Evolutionary conservation across 2,888 invertebrate species (phyloP).

Genomic region (Cinara cedri): DNA sequence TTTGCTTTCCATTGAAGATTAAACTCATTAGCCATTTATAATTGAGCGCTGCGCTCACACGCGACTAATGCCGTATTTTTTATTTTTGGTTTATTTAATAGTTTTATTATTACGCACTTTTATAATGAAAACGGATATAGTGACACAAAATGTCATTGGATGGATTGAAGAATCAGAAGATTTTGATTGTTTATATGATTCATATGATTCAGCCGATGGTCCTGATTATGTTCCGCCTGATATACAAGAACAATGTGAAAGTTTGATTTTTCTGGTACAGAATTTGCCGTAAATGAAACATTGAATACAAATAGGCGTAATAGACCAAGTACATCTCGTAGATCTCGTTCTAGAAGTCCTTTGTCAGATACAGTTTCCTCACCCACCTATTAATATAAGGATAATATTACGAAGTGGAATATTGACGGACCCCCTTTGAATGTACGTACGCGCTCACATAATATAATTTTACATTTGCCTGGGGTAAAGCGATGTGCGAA

Average conservation of each 20-base stretch:
- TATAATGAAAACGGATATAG: neutral
- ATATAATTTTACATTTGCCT: conserved; percentile 11
- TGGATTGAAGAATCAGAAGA: conserved; percentile 12
- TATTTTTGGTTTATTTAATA: conserved; percentile 1
- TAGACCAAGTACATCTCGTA: conserved; percentile 20
- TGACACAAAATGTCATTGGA: neutral
- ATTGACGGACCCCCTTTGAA: neutral
- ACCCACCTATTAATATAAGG: neutral
- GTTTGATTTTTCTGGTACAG: conserved; percentile 25
- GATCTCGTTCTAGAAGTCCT: conserved; percentile 8
- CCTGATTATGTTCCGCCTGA: conserved; percentile 15
- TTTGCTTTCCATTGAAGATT: neutral
- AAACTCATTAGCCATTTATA: conserved; percentile 4
- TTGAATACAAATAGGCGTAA: conserved; percentile 14
- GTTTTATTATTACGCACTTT: no score
- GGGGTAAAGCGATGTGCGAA: neutral
- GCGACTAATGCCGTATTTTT: conserved; percentile 15
- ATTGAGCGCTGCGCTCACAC: conserved; percentile 3
- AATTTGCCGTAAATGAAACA: neutral
- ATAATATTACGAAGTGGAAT: no score
- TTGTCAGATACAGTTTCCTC: neutral
- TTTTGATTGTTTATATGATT: conserved; percentile 4
- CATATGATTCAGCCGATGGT: conserved; percentile 6
- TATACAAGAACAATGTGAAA: conserved; percentile 12
- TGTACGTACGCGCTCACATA: neutral